Conservation (phyloP, 1,140 invertebrate species). For the Bombus pyrosoma region DNA sequence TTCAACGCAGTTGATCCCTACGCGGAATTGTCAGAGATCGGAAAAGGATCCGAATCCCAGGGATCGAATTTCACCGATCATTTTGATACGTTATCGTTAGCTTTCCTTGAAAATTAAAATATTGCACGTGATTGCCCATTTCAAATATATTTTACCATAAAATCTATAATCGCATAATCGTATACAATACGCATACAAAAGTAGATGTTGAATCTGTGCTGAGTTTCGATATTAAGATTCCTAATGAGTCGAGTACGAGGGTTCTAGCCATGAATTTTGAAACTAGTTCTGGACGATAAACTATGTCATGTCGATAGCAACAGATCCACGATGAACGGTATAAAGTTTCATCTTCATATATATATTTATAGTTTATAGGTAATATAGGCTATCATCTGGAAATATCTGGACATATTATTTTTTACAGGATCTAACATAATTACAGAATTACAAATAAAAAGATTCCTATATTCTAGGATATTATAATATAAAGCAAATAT, state of each 20-base stretch:
- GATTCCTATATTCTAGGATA: background rate
- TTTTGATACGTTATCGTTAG: background rate
- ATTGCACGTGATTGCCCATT: background rate
- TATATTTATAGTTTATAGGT: background rate
- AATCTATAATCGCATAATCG: no score
- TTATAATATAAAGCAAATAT: no score
- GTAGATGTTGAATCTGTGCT: background rate
- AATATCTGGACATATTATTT: background rate
- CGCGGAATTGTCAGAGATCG: slow-evolving; percentile 3
- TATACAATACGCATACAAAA: background rate
- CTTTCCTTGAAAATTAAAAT: background rate
- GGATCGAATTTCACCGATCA: background rate
- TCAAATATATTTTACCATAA: background rate
- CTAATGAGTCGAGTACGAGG: background rate
- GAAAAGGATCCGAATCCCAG: background rate
- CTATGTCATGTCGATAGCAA: background rate
- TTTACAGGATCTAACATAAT: no score
- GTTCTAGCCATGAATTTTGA: background rate
- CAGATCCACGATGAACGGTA: background rate
- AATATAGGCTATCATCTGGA: background rate
- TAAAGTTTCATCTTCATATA: background rate
- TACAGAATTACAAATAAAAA: background rate
- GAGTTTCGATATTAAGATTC: background rate
- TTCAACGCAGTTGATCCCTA: slow-evolving; percentile 8
- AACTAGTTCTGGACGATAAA: background rate